These are phyloP conservation scores for Sarcophaga peregrina DNA, from an alignment of 1,140 invertebrate species.

Conservation along the genomic window DNA sequence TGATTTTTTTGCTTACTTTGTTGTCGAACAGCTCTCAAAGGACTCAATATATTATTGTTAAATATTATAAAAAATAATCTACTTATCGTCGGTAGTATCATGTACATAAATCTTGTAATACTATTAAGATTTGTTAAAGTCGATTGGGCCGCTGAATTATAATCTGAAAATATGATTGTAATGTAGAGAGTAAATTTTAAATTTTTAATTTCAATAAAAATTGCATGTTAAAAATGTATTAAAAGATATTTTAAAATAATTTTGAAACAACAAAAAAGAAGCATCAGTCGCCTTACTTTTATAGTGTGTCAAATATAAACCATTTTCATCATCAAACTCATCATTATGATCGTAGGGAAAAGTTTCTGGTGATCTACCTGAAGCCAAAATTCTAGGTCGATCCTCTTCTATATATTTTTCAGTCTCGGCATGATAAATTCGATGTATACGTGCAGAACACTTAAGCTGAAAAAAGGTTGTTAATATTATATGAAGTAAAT, in stretches of 20 bases:
- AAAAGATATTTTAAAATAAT: too few species aligned
- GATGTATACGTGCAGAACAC: constrained; percentile 62
- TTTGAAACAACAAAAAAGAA: too few species aligned
- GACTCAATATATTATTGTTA: constrained; percentile 32
- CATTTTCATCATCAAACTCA: constrained; percentile 57
- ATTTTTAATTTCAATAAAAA: constrained; percentile 7
- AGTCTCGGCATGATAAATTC: constrained; percentile 61
- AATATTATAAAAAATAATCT: constrained; percentile 26
- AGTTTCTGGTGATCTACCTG: constrained; percentile 63
- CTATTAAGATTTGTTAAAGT: constrained; percentile 15
- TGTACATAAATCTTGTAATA: constrained; percentile 20
- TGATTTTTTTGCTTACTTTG: not conserved
- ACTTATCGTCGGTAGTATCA: constrained; percentile 16
- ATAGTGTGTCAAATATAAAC: constrained; percentile 56
- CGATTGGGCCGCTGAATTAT: constrained; percentile 26
- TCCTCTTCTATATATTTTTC: constrained; percentile 65
- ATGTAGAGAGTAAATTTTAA: not conserved
- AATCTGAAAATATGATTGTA: constrained; percentile 6
- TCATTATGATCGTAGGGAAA: constrained; percentile 61
- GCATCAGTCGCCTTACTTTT: too few species aligned
- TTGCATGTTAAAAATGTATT: not conserved
- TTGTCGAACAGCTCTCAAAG: constrained; percentile 22
- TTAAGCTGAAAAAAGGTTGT: constrained; percentile 53
- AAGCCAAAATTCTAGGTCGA: constrained; percentile 62
- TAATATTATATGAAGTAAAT: not conserved